These are phyloP conservation scores for Prionailurus viverrinus DNA, from an alignment of 2,113 vertebrate genomes.

Conservation along the genomic window DNA sequence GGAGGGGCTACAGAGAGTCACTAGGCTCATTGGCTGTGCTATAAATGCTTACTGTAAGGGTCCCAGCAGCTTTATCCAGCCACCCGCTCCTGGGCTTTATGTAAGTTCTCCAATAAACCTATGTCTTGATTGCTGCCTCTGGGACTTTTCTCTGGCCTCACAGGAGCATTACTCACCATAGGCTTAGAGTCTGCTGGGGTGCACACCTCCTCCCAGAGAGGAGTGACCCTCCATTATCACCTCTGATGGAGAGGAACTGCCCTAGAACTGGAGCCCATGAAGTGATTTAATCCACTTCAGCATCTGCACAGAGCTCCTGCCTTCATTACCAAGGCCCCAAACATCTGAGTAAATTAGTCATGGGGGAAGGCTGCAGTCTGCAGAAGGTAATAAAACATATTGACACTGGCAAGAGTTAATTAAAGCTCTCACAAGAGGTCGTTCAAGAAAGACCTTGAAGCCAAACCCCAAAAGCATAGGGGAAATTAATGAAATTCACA, in stretches of 20 bases:
- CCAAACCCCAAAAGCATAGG: background rate
- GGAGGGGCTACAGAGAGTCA: background rate
- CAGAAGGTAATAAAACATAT: background rate
- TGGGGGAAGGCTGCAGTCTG: background rate
- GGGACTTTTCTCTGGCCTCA: background rate
- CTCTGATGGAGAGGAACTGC: background rate
- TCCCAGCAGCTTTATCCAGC: background rate
- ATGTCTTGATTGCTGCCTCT: background rate
- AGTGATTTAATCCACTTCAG: background rate
- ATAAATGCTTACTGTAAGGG: background rate
- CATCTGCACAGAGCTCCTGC: rapidly evolving
- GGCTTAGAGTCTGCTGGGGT: background rate
- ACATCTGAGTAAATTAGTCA: conserved; percentile 41
- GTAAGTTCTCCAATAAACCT: background rate
- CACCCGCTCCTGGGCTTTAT: background rate
- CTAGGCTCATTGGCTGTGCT: background rate
- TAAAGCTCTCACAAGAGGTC: conserved; percentile 65
- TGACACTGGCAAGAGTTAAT: conserved; percentile 69
- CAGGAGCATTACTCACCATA: background rate
- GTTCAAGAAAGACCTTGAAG: background rate
- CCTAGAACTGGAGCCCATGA: background rate
- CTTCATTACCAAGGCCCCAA: background rate
- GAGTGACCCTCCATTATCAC: background rate
- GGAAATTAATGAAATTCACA: conserved; percentile 55
- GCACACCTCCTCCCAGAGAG: background rate